These are phyloP conservation scores for Coluber constrictor DNA, from an alignment of 2,797 vertebrate genomes.

Conservation along the genomic window DNA sequence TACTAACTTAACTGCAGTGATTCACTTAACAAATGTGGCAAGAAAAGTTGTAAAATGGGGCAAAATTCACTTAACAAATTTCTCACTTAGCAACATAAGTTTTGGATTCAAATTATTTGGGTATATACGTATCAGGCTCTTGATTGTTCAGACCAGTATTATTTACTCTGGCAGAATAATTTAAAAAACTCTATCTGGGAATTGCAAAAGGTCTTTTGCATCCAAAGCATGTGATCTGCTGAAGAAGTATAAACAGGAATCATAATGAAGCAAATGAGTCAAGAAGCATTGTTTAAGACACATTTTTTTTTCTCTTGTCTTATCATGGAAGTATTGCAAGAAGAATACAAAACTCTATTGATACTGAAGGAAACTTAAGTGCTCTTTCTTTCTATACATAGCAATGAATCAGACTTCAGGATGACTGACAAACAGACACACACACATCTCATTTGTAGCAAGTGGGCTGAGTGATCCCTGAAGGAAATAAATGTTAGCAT, in stretches of 20 bases:
- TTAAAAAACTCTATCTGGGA: background rate
- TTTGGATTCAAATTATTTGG: background rate
- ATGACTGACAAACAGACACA: constrained; percentile 43
- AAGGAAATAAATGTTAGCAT: constrained; percentile 83
- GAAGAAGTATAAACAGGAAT: background rate
- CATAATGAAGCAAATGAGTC: background rate
- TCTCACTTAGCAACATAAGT: background rate
- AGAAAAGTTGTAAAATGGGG: background rate
- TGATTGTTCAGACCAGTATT: background rate
- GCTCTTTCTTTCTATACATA: constrained; percentile 17
- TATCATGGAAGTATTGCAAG: constrained; percentile 9
- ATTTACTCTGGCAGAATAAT: background rate
- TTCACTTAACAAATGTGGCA: background rate
- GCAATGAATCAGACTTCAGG: constrained; percentile 48
- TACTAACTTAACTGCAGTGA: background rate
- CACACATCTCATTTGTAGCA: constrained; percentile 56
- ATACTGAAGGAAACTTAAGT: constrained; percentile 20
- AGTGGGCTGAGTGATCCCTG: constrained; percentile 67
- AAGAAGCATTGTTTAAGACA: constrained; percentile 51
- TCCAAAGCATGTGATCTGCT: background rate
- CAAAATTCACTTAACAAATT: background rate
- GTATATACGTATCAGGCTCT: background rate
- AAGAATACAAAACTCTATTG: constrained; percentile 22
- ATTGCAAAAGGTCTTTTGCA: background rate
- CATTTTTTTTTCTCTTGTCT: constrained; percentile 32